Percentiles rank a stretch among this genome's conserved stretches.
These are phyloP conservation scores for Euphonia xanthogaster DNA, from an alignment of 2,797 vertebrate genomes.

Conservation along the genomic window DNA sequence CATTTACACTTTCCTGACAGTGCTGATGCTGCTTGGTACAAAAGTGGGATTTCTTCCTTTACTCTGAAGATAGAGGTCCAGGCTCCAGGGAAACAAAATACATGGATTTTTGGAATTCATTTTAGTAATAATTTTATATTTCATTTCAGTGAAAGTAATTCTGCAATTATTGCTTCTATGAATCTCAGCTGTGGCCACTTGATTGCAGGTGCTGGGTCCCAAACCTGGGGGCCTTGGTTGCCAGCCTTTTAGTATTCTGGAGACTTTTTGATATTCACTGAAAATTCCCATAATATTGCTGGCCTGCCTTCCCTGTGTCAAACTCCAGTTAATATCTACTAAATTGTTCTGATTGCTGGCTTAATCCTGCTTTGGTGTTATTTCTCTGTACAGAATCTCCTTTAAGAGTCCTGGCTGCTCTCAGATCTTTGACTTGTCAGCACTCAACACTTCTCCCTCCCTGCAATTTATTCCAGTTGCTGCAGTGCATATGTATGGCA, in stretches of 20 bases:
- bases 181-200: neutral
- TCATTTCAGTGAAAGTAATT: neutral
- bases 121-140: neutral
- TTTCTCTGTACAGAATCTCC: neutral
- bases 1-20: neutral
- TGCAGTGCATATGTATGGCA: neutral
- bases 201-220: neutral
- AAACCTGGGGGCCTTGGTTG: neutral
- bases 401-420: neutral
- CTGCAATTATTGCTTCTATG: neutral
- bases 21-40: neutral
- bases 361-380: neutral
- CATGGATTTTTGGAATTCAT: neutral
- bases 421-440: neutral
- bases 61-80: neutral
- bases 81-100: neutral
- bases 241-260: neutral
- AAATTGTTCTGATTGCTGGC: neutral
- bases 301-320: neutral
- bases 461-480: neutral
- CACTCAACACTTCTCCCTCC: neutral
- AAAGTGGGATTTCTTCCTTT: neutral
- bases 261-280: neutral
- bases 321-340: neutral
- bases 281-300: neutral